Percentiles rank a stretch among this genome's conserved stretches.
Conservation (phyloP, 1,140 invertebrate species). For the Heliconius hermathena region DNA sequence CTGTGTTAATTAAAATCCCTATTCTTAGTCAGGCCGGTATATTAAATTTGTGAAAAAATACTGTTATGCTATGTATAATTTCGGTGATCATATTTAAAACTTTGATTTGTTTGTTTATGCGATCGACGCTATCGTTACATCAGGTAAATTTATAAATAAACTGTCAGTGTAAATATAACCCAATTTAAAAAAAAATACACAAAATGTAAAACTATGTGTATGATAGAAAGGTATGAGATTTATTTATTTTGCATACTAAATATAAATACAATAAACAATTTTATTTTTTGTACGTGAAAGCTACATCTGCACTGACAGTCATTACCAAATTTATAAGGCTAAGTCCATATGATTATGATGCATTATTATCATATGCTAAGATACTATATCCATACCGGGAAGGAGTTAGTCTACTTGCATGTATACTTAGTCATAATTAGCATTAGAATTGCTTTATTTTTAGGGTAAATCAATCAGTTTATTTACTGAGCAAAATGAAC, state of each 20-base stretch:
- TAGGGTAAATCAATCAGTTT: too few relatives aligned
- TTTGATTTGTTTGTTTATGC: not conserved
- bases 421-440: too few relatives aligned
- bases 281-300: too few relatives aligned
- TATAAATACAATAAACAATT: not conserved
- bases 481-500: too few relatives aligned
- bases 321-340: not conserved
- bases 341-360: not conserved
- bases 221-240: not conserved
- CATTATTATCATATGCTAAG: not conserved
- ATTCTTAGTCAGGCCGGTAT: not conserved
- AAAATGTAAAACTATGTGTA: too few relatives aligned
- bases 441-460: too few relatives aligned
- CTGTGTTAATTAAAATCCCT: not conserved
- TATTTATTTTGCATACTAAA: not conserved
- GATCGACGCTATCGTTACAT: slow-evolving; percentile 1
- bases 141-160: not conserved
- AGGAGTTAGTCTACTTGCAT: too few relatives aligned
- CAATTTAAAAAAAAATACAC: not conserved
- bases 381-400: not conserved
- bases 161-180: not conserved
- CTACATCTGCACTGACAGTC: not conserved
- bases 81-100: not conserved
- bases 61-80: not conserved
- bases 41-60: not conserved